Evolutionary conservation across 2,797 vertebrate genomes (phyloP).

Genomic region (Euthynnus affinis): DNA sequence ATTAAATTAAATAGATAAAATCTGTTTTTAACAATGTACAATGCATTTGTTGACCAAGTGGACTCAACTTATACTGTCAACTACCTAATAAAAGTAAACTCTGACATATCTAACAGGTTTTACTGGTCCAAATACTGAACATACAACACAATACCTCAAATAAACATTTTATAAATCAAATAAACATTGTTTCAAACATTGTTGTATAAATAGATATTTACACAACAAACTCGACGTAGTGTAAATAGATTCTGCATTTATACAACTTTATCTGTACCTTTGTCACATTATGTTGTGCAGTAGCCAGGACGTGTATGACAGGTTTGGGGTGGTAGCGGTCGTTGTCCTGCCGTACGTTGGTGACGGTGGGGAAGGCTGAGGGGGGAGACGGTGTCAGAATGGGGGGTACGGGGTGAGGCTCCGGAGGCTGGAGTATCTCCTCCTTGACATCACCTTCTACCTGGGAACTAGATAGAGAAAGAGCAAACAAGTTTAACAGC

Average conservation of each 20-base stretch:
- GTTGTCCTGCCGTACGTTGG: constrained; percentile 96
- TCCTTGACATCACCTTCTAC: constrained; percentile 95
- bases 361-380: constrained; percentile 96
- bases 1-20: neutral
- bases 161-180: too few relatives aligned
- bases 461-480: constrained; percentile 87
- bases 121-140: neutral
- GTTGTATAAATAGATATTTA: too few relatives aligned
- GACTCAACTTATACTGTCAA: too few relatives aligned
- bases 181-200: too few relatives aligned
- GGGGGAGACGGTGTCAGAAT: constrained; percentile 97
- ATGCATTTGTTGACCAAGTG: too few relatives aligned
- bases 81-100: too few relatives aligned
- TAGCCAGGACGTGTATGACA: constrained; percentile 91
- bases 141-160: too few relatives aligned
- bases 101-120: neutral
- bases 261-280: constrained; percentile 55
- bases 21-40: neutral
- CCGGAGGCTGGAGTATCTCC: constrained; percentile 97
- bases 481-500: neutral
- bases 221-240: neutral
- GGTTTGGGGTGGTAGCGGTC: constrained; percentile 99
- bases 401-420: constrained; percentile 96
- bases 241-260: neutral
- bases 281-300: constrained; percentile 74